A percentile compares a stretch with the other conserved stretches of the same genome.
Evolutionary conservation across 2,888 invertebrate species (phyloP).

Genomic region (Tipula lateralis): DNA sequence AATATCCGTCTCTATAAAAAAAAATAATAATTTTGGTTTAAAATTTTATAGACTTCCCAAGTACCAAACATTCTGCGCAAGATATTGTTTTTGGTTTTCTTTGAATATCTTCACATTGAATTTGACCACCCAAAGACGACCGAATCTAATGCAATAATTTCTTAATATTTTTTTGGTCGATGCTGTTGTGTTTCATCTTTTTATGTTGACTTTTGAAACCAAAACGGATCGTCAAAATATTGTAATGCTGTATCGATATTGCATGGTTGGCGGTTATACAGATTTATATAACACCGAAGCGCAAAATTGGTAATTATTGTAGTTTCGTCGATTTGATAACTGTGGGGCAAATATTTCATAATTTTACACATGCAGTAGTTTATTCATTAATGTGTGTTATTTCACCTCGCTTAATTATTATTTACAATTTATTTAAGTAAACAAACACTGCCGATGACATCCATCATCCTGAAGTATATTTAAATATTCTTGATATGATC

Average conservation of each 20-base stretch:
- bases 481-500: no score
- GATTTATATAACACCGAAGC: not conserved
- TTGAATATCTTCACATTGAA: not conserved
- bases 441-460: no score
- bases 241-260: not conserved
- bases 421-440: no score
- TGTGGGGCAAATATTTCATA: not conserved
- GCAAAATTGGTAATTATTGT: not conserved
- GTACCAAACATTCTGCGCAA: slow-evolving; percentile 1
- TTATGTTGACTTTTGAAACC: not conserved
- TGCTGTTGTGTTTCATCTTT: not conserved
- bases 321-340: not conserved
- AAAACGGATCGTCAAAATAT: not conserved
- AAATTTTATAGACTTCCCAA: not conserved
- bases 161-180: not conserved
- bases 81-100: not conserved
- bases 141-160: slow-evolving; percentile 19
- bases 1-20: not conserved
- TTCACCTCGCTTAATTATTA: no score
- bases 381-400: no score
- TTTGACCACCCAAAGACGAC: slow-evolving; percentile 19
- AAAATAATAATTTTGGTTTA: not conserved
- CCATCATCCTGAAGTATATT: no score
- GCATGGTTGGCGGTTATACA: not conserved
- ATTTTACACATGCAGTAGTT: not conserved